Base-by-base conservation (phyloP, 2,113 vertebrate species). In the Gallinago undulata region DNA sequence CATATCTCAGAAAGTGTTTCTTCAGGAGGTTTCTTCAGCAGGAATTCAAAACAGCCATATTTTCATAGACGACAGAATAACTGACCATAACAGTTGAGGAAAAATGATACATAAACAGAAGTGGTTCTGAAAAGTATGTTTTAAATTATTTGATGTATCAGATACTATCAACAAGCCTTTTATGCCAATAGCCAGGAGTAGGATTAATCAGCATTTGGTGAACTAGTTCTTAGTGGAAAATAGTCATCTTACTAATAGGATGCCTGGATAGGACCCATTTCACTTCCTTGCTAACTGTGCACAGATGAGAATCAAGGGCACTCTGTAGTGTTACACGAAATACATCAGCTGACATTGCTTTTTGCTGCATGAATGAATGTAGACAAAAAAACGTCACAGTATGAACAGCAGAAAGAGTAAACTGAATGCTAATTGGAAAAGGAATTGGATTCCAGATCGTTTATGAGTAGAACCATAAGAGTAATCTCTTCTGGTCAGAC, bases 301-400 rank as follows among this genome's bases (percentile, higher is more conserved):
- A 22, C 28, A 85, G 57, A 66, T 66, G 87, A 47, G 69, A 92
- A 81, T 33, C 60, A 28, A 72, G 66, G 37, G 31, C 35, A 31
- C 14, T 76, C 48, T 31, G 84, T 19, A 47, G 56, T 8, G 60
- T 22, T 84, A 39, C 1, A 1, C 85, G 83, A 76, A 90, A 57
- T 67, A 37, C 37, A 55, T 93, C 87, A 87, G 69, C 80, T 96
- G 92, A 87, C 64, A 4, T 45, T 84, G 93, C 30, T 88, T 90
- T 93, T 92, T 86, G 45, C 72, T 86, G 76, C 73, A 43, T 84
- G 80, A 89, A 77, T 89, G 28, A 86, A 78, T 63, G 86, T 47
- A 67, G 77, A 89, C 56, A 74, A 81, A 90, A 89, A 82, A 82
- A 60, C 1, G 56, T 14, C 25, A 39, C 37, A 37, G 28, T 68